These are phyloP conservation scores for Drosophila navojoa DNA, from an alignment of 1,140 invertebrate species.

Conservation along the genomic window DNA sequence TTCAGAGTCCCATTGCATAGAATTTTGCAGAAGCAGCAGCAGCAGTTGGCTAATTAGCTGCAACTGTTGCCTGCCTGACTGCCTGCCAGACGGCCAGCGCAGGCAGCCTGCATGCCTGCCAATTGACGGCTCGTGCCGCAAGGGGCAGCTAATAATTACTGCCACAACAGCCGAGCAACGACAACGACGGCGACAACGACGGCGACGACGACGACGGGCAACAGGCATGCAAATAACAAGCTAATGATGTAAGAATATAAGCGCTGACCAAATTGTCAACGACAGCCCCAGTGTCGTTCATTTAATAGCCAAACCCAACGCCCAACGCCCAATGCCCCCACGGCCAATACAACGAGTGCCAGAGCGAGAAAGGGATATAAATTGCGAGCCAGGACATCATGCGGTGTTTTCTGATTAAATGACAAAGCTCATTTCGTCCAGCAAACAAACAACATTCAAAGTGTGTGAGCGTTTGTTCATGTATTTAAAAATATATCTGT, in stretches of 20 bases:
- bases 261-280: constrained; percentile 80
- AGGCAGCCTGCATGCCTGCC: constrained; percentile 28
- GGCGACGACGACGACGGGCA: constrained; percentile 2
- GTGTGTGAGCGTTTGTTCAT: constrained; percentile 3
- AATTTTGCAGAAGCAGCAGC: constrained; percentile 33
- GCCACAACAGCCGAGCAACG: constrained; percentile 15
- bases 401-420: constrained; percentile 79
- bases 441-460: constrained; percentile 20
- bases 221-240: constrained; percentile 76
- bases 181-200: not conserved
- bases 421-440: constrained; percentile 62
- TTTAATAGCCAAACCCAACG: constrained; percentile 42
- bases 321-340: constrained; percentile 14
- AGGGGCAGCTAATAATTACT: constrained; percentile 61
- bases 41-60: constrained; percentile 79
- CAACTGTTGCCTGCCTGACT: constrained; percentile 60
- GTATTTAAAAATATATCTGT: not conserved
- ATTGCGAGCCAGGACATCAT: constrained; percentile 65
- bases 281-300: constrained; percentile 53
- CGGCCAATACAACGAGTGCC: not conserved
- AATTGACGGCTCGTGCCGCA: constrained; percentile 75
- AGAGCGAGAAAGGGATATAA: not conserved
- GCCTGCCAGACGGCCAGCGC: not conserved
- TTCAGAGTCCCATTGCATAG: constrained; percentile 39
- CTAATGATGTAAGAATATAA: constrained; percentile 80